Evolutionary conservation across 2,797 vertebrate species (phyloP), one percentile per base, ranked within the genome.

Genomic region (Miichthys miiuy): DNA sequence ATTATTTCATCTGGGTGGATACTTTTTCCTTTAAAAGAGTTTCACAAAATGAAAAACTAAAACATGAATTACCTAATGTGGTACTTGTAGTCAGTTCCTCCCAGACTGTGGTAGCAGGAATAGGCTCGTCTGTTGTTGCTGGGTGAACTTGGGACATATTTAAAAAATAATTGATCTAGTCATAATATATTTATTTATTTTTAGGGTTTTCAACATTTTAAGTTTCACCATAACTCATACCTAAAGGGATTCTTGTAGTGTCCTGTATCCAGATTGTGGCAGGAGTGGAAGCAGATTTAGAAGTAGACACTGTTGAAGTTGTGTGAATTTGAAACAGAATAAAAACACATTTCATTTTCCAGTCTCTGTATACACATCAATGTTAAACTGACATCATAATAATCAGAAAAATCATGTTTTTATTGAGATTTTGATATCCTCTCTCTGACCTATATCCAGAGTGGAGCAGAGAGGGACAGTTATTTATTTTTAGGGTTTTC

Each of bases 391-490:
- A 5, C 2, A 50, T 46, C 1, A 21, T 27, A 30, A 47, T 42
- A 3, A 56, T 6, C 46, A 42, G 30, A 52, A 13, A 30, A 27
- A 18, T 9, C 2, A 42, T 21, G 1, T 23, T 41, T 51, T 38
- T 11, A 8, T 20, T 50, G 3, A 6, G 5, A 42, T 23, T 52
- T 73, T 60, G 6, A 25, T 47, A 18, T 25, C 6, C 1, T 51
- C 20, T 46, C 0, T 1, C 68, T 41, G 68, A 93, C 92, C 79
- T 17, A 92, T 88, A 30, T 86, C 82, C 34, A 90, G 68, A 56
- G 93, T 94, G 50, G 73, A 72, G 88, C 89, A 91, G 6, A 34
- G 30, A 34, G 30, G 30, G 30, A 6, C 30, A 34, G 6, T 0
- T 1, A 27, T 17, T 46, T 11, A 69, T 58, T 12, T 41, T 30